These are phyloP conservation scores for Sus cebifrons DNA, from an alignment of 2,797 vertebrate genomes.

Conservation along the genomic window DNA sequence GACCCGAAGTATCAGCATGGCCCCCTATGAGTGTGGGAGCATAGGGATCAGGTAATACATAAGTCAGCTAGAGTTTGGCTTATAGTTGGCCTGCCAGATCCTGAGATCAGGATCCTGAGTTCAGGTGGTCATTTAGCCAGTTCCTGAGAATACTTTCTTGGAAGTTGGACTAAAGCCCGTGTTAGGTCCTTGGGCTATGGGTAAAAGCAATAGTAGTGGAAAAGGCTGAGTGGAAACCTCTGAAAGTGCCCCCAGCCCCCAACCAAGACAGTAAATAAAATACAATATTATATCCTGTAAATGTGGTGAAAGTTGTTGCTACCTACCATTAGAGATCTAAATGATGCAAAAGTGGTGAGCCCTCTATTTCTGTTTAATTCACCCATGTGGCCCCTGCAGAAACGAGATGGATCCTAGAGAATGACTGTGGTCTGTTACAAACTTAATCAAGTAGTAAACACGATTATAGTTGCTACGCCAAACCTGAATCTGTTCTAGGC, in stretches of 20 bases:
- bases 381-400: not conserved
- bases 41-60: not conserved
- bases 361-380: conserved; percentile 11
- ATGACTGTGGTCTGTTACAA: not conserved
- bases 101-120: not conserved
- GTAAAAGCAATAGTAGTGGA: not conserved
- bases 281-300: not conserved
- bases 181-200: not conserved
- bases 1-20: not conserved
- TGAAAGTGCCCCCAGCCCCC: not conserved
- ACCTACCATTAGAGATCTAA: not conserved
- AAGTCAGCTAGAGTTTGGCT: not conserved
- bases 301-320: not conserved
- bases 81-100: not conserved
- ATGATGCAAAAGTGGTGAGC: not conserved
- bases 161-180: not conserved
- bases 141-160: not conserved
- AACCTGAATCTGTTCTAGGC: not conserved
- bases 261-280: conserved; percentile 8
- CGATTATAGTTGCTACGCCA: not conserved
- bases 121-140: not conserved
- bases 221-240: not conserved
- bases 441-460: not conserved
- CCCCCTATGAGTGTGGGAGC: not conserved
- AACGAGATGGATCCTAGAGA: not conserved